Conservation (phyloP, 1,140 invertebrate species). For the Cyphomyrmex costatus region DNA sequence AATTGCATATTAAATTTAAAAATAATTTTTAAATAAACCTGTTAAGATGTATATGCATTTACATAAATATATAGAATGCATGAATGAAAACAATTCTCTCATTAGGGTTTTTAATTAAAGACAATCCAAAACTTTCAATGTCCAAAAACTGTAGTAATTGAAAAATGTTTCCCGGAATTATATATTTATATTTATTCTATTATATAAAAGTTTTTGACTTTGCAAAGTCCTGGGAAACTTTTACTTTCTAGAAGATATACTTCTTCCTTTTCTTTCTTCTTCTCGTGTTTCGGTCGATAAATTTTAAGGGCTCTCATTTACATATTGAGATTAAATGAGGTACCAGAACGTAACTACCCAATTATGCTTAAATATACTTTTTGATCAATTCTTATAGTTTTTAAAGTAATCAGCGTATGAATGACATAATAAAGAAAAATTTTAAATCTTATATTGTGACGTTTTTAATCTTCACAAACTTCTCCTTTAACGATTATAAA, state of each 20-base stretch:
- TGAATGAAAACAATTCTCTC: not conserved
- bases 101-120: not conserved
- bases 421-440: slow-evolving; percentile 8
- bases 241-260: not conserved
- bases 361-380: slow-evolving; percentile 9
- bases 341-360: slow-evolving; percentile 7
- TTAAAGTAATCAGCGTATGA: not conserved
- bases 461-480: not conserved
- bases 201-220: not conserved
- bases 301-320: slow-evolving; percentile 28
- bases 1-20: slow-evolving; percentile 2
- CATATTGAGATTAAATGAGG: slow-evolving; percentile 26
- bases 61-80: not conserved
- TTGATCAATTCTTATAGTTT: not conserved
- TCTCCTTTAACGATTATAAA: not conserved
- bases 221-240: not conserved
- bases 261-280: slow-evolving; percentile 17
- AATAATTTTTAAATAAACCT: slow-evolving; percentile 16
- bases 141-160: not conserved
- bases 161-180: not conserved
- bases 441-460: not conserved
- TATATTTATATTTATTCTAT: not conserved
- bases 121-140: not conserved
- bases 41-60: not conserved
- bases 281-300: not conserved